Evolutionary conservation across 2,797 vertebrate genomes (phyloP).

Genomic region (Phataginus tetradactyla): DNA sequence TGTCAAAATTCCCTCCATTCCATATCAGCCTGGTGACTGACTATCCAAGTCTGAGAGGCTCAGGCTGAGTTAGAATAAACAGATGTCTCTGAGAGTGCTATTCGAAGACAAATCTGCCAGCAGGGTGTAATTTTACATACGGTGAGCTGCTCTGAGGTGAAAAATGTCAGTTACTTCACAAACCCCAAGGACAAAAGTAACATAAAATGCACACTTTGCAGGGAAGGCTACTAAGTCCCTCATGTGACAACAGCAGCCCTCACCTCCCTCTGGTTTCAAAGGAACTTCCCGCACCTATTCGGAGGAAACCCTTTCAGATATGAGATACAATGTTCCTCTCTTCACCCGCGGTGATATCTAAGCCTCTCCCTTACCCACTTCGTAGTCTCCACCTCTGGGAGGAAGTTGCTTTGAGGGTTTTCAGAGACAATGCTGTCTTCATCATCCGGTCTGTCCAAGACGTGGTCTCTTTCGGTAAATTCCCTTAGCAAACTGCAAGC

Average conservation of each 20-base stretch:
- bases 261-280: not conserved
- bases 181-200: not conserved
- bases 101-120: not conserved
- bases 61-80: not conserved
- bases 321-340: not conserved
- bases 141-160: not conserved
- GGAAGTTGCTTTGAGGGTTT: not conserved
- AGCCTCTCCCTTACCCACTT: conserved; percentile 32
- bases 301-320: not conserved
- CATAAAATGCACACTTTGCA: not conserved
- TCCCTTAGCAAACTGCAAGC: conserved; percentile 28
- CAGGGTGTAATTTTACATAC: not conserved
- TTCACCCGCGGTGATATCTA: not conserved
- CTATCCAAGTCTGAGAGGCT: not conserved
- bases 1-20: not conserved
- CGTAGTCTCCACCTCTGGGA: not conserved
- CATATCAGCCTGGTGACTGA: not conserved
- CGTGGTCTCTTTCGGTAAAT: not conserved
- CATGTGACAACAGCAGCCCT: not conserved
- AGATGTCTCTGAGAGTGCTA: not conserved
- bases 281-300: rapidly evolving
- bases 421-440: not conserved
- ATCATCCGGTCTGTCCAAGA: not conserved
- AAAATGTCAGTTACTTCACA: not conserved
- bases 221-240: not conserved